Evolutionary conservation across 2,113 vertebrate species (phyloP), one percentile per base, ranked within the genome.

Genomic region (Bothrops jararaca): DNA sequence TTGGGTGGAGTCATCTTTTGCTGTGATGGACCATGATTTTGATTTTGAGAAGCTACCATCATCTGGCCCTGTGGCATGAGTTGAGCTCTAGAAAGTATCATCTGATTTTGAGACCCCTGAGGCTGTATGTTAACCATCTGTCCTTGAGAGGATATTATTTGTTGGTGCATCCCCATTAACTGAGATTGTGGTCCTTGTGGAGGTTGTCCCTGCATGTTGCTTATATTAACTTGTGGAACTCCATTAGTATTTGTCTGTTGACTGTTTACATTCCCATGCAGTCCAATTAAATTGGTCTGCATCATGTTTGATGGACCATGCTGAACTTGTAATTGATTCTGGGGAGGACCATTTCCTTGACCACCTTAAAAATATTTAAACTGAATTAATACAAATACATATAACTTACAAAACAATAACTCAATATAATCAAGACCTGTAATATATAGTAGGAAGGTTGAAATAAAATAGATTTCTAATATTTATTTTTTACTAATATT

Each of bases 1-100:
- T 99, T 99, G 90, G 99, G 99, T 95, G 99, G 99, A 91, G 99
- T 99, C 98, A 99, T 99, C 93, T 99, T 98, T 94, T 98, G 98
- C 86, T 98, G 96, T 18, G 97, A 97, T 96, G 98, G 98, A 95
- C 98, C 98, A 93, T 98, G 98, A 97, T 97, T 98, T 95, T 98
- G 98, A 95, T 96, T 97, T 89, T 98, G 98, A 90, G 98, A 95
- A 15, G 98, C 96, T 93, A 98, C 97, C 97, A 98, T 97, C 98
- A 98, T 98, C 94, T 98, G 98, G 90, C 97, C 97, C 95, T 98
- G 98, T 0, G 97, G 96, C 97, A 98, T 97, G 93, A 98, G 97
- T 93, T 98, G 98, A 93, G 98, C 98, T 97, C 99, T 98, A 95
- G 99, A 99, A 94, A 99, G 98, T 92, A 99, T 98, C 97, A 99